Evolutionary conservation across 1,140 invertebrate genomes (phyloP).

Genomic region (Coenobita brevimanus): DNA sequence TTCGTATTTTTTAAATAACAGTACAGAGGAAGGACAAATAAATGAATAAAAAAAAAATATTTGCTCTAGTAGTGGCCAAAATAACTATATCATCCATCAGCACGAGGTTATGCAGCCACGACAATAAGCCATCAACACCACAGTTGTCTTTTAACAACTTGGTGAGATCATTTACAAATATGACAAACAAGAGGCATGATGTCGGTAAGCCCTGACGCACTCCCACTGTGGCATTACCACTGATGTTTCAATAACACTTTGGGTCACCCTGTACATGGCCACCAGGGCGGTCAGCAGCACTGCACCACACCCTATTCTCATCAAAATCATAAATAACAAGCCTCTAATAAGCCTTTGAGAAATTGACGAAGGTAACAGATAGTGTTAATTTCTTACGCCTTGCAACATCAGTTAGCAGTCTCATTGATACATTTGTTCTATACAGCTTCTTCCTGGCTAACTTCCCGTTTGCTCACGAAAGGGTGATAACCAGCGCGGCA

Average conservation of each 20-base stretch:
- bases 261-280: conserved; percentile 13
- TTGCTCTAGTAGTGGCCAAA: no score
- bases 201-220: conserved; percentile 11
- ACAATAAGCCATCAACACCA: not conserved
- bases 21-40: no score
- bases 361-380: conserved; percentile 21
- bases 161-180: conserved; percentile 26
- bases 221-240: not conserved
- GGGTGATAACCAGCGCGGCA: no score
- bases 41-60: no score
- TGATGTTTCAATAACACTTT: no score
- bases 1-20: no score
- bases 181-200: conserved; percentile 1
- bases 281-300: not conserved
- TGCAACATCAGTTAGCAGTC: conserved; percentile 1
- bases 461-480: no score
- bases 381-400: not conserved
- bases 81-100: no score
- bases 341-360: not conserved
- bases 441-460: no score
- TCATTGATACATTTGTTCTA: no score
- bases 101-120: conserved; percentile 1
- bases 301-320: not conserved
- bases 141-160: not conserved
- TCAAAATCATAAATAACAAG: conserved; percentile 9